These are phyloP conservation scores for Tapera naevia DNA, from an alignment of 2,797 vertebrate genomes.

Conservation along the genomic window DNA sequence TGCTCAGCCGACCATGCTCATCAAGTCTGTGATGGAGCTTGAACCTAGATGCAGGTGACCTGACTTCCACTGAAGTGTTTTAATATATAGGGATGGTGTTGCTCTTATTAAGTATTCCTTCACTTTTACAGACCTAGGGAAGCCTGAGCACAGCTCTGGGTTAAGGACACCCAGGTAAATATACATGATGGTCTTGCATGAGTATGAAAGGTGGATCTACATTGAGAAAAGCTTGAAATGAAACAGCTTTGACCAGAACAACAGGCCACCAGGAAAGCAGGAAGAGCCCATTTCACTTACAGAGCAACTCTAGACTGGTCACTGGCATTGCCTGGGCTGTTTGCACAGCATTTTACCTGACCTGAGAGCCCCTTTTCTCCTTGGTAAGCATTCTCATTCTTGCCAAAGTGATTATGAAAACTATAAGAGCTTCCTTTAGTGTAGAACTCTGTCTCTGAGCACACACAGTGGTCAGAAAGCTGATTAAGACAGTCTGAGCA, in stretches of 20 bases:
- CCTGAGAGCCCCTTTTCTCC: background rate
- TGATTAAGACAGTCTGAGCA: background rate
- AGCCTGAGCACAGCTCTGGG: background rate
- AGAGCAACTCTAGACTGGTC: background rate
- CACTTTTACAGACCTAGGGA: background rate
- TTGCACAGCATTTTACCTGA: background rate
- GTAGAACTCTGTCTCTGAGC: background rate
- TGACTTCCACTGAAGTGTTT: background rate
- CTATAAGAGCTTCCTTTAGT: background rate
- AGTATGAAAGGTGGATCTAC: background rate
- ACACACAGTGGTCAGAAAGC: background rate
- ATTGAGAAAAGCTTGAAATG: background rate
- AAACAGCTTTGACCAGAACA: background rate
- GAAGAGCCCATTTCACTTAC: background rate
- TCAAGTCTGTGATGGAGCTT: background rate
- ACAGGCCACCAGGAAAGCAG: background rate
- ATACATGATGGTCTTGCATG: background rate
- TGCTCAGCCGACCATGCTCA: background rate
- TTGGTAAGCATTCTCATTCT: background rate
- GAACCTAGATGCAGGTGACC: background rate
- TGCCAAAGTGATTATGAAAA: background rate
- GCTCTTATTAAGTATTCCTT: background rate
- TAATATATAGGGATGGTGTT: fast-evolving
- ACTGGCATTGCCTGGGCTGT: background rate
- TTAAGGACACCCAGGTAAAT: background rate